Base-by-base conservation (phyloP, 23 tunicate genomes). In the Aplidium turbinatum region DNA sequence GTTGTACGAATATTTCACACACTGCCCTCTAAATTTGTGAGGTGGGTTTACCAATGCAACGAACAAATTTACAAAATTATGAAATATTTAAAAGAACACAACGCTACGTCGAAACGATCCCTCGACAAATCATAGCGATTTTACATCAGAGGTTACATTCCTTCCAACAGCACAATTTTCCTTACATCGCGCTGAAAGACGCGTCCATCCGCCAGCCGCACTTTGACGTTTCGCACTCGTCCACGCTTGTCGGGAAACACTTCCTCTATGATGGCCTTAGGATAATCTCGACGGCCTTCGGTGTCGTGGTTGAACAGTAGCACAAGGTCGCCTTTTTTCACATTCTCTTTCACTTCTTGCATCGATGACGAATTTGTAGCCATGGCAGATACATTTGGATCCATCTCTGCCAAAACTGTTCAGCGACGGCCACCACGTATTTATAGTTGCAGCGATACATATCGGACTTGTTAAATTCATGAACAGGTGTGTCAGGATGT, bases 311-410 rank as follows among this genome's bases (percentile, higher is more conserved):
- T n/a, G n/a, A n/a, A n/a, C n/a, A n/a, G n/a, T n/a, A n/a, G n/a
- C n/a, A n/a, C n/a, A n/a, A n/a, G n/a, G 68, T 60, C 68, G 7
- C 36, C 36, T 4, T 6, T 20, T 5, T 60, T 60, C 29, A 60
- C 68, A 60, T 60, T 60, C 6, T 35, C 38, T 20, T 60, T 13
- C 29, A 27, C 11, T 6, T 29, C 68, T 6, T 29, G 35, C 68
- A 60, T 28, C 68, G 68, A 30, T 60, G 68, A 5, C 68, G 35
- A 30, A 60, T 60, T 38, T 60, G 68, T 20, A 60, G 68, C 68
- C 68, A 60, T 5, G 68, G 68, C 36, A 60, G 9, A 20, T 60
- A 60, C 68, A 60, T 60, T 26, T 27, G 7, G 5, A 60, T 16
- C 68, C 68, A 60, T 4, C 68, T 35, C 29, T 16, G 3, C 35